Evolutionary conservation across 64 coral and sea anemone genomes (phyloP), one percentile per base, ranked within the genome.

Genomic region (Hydrozoanthus tunicans): DNA sequence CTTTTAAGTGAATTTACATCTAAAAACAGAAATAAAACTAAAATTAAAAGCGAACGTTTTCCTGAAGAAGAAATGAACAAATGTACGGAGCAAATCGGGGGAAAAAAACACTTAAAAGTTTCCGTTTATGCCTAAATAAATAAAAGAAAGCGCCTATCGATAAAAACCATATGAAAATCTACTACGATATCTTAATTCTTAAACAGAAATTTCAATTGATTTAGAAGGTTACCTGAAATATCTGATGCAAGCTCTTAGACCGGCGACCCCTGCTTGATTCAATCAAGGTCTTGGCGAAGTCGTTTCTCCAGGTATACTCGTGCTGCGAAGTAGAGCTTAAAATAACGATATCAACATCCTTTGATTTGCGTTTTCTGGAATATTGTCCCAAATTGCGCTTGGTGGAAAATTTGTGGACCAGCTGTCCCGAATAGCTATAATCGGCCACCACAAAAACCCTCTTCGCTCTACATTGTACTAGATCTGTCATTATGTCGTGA

Each of bases 391-490:
- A 43, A 43, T 56, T 62, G 1, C 73, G 62, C 5, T 90, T 90
- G 32, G 81, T 56, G n/a, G 79, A 59, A 43, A 96, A 78, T 62
- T 85, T 95, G 23, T 92, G 79, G 5, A 94, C 54, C 64, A 99
- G 89, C 54, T 89, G 89, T 7, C 97, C 97, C n/a, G 97, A 95
- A 17, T 96, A 99, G 64, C 97, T 99, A 64, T 99, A 93, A 83
- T 99, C 97, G 9, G 97, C 94, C 56, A 99, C 70, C 58, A 99
- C 56, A 55, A 91, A 92, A 63, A 99, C 83, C 6, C 84, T 89
- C 17, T 90, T 95, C 5, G 97, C 94, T 13, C 77, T 74, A 77
- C 97, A 99, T 68, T 92, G 77, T 53, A 65, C 92, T 12, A 99
- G 17, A n/a, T 99, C 84, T 6, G 95, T 89, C 23, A 92, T 90